A percentile compares a stretch with the other conserved stretches of the same genome.
These are phyloP conservation scores for Cinara cedri DNA, from an alignment of 2,888 invertebrate species.

Conservation along the genomic window DNA sequence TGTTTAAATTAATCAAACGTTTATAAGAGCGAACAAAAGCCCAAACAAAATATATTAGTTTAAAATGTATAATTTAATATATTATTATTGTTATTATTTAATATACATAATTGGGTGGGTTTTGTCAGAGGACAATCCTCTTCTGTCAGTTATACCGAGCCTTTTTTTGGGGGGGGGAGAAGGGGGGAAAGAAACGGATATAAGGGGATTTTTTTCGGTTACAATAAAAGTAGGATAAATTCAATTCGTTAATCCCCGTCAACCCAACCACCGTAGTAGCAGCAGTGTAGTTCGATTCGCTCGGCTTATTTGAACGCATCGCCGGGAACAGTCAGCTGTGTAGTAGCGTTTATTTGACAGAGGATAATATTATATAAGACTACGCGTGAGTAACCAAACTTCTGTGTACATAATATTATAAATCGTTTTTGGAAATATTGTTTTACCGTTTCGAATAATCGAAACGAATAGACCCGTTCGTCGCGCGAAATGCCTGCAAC, in stretches of 20 bases:
- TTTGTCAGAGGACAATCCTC: not conserved
- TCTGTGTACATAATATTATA: constrained; percentile 1
- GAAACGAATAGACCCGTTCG: not conserved
- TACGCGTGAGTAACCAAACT: too few species aligned
- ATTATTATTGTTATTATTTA: too few species aligned
- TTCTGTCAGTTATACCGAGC: not conserved
- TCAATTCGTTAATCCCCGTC: constrained; percentile 38
- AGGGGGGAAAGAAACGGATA: constrained; percentile 9
- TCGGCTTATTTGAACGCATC: constrained; percentile 24
- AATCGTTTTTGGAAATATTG: constrained; percentile 17
- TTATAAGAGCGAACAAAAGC: too few species aligned
- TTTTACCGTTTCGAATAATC: not conserved
- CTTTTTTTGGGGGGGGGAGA: not conserved
- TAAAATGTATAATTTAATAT: too few species aligned
- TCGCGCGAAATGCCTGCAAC: not conserved
- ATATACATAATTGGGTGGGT: not conserved
- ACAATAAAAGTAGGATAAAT: constrained; percentile 14
- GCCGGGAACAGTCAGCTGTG: not conserved
- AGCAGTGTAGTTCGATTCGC: not conserved
- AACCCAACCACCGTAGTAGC: not conserved
- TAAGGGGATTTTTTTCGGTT: constrained; percentile 4
- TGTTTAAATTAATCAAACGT: too few species aligned
- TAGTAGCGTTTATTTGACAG: not conserved
- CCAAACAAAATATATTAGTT: too few species aligned
- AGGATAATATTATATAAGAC: not conserved